Evolutionary conservation across 2,888 invertebrate genomes (phyloP).

Genomic region (Lasioglossum pauxillum): DNA sequence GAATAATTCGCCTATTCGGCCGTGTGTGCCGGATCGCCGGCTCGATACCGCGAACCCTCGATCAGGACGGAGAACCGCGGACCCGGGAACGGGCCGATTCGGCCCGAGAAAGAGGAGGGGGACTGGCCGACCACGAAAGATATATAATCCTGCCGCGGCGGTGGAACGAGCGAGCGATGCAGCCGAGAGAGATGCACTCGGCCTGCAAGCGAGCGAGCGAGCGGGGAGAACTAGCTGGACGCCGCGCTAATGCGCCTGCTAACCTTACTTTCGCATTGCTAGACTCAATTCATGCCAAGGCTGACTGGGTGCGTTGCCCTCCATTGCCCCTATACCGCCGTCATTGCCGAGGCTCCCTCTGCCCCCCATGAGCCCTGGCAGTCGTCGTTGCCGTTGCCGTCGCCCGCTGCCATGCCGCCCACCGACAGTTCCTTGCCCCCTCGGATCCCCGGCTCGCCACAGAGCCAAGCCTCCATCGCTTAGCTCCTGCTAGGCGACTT

Average conservation of each 20-base stretch:
- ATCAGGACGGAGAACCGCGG: conserved; percentile 22
- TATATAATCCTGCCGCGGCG: conserved; percentile 41
- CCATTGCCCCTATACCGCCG: conserved; percentile 83
- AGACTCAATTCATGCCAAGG: conserved; percentile 85
- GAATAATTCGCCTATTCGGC: neutral
- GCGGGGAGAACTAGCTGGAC: conserved; percentile 71
- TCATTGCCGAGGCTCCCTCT: conserved; percentile 72
- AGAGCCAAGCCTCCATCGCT: conserved; percentile 58
- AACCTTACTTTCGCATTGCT: conserved; percentile 84
- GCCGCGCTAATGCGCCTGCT: conserved; percentile 74
- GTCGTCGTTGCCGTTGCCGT: conserved; percentile 56
- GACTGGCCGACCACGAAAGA: conserved; percentile 13
- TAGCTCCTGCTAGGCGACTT: conserved; percentile 56
- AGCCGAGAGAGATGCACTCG: conserved; percentile 47
- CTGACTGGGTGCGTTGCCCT: conserved; percentile 85
- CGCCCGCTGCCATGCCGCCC: conserved; percentile 71
- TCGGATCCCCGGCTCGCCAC: conserved; percentile 50
- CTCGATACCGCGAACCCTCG: neutral
- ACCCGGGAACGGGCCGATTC: conserved; percentile 28
- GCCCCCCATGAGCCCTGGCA: conserved; percentile 70
- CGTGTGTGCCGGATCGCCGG: neutral
- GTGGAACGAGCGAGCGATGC: conserved; percentile 22
- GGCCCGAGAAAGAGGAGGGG: neutral
- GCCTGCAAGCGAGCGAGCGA: conserved; percentile 21
- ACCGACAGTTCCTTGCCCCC: conserved; percentile 63